Evolutionary conservation across 2,797 vertebrate genomes (phyloP).

Genomic region (Melopsittacus undulatus): DNA sequence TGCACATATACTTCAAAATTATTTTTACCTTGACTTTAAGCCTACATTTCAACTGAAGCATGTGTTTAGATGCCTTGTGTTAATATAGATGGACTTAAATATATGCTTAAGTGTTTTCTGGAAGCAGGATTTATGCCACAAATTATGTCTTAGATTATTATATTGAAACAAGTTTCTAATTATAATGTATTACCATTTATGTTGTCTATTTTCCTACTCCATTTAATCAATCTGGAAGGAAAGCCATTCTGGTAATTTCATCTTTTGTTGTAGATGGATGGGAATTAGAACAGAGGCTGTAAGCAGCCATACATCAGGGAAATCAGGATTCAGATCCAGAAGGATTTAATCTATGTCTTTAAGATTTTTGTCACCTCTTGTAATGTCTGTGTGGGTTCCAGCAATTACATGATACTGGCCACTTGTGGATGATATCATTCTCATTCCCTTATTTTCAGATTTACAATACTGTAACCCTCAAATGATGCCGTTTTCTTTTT

Average conservation of each 20-base stretch:
- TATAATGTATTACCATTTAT: slow-evolving; percentile 11
- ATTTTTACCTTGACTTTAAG: background rate
- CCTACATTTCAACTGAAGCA: background rate
- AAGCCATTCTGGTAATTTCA: slow-evolving; percentile 42
- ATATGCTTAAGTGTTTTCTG: slow-evolving; percentile 1
- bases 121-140: slow-evolving; percentile 1
- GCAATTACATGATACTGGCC: background rate
- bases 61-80: slow-evolving; percentile 1
- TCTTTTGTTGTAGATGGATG: slow-evolving; percentile 28
- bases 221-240: slow-evolving; percentile 48
- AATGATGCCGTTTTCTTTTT: background rate
- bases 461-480: background rate
- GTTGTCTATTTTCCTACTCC: slow-evolving; percentile 38
- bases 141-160: slow-evolving; percentile 35
- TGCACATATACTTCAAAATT: background rate
- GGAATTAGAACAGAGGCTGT: background rate
- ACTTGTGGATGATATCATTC: background rate
- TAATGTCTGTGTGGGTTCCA: background rate
- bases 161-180: slow-evolving; percentile 26
- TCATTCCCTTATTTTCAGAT: background rate
- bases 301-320: background rate
- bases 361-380: background rate
- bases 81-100: slow-evolving; percentile 13
- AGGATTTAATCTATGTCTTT: background rate
- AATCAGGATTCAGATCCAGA: slow-evolving; percentile 19